Conservation (phyloP, 2,797 vertebrate species). For the Squalus acanthias region DNA sequence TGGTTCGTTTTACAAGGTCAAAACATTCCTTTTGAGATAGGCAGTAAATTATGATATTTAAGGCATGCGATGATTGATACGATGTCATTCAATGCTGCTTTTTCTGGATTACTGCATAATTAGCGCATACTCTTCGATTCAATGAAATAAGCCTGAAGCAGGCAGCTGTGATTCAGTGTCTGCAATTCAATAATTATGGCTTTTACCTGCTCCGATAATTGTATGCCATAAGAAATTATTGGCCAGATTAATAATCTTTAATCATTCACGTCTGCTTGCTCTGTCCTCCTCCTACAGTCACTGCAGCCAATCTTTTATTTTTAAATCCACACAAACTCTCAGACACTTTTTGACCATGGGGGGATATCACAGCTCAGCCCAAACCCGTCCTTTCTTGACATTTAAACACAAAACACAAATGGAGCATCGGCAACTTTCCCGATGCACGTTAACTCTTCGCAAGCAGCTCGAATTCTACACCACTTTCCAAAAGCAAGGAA, state of each 20-base stretch:
- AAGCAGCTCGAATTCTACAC: background rate
- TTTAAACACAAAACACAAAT: background rate
- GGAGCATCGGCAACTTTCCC: background rate
- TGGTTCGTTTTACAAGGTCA: slow-evolving; percentile 50
- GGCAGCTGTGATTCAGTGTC: slow-evolving; percentile 27
- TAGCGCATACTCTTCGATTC: slow-evolving; percentile 42
- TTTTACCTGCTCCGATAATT: slow-evolving; percentile 35
- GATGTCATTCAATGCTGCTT: slow-evolving; percentile 47
- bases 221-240: slow-evolving; percentile 36
- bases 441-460: background rate
- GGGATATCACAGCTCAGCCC: too few relatives aligned
- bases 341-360: background rate
- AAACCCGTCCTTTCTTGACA: too few relatives aligned
- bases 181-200: slow-evolving; percentile 33
- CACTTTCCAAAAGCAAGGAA: too few relatives aligned
- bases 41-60: slow-evolving; percentile 57
- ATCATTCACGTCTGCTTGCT: slow-evolving; percentile 35
- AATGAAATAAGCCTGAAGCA: slow-evolving; percentile 32
- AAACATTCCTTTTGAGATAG: slow-evolving; percentile 51
- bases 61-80: slow-evolving; percentile 53
- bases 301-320: background rate
- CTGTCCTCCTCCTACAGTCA: background rate
- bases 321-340: slow-evolving; percentile 12
- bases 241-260: slow-evolving; percentile 36
- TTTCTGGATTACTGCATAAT: slow-evolving; percentile 48